phyloP scores from a whole-genome alignment of 1,140 invertebrate genomes.

The Drosophila kikkawai region DNA sequence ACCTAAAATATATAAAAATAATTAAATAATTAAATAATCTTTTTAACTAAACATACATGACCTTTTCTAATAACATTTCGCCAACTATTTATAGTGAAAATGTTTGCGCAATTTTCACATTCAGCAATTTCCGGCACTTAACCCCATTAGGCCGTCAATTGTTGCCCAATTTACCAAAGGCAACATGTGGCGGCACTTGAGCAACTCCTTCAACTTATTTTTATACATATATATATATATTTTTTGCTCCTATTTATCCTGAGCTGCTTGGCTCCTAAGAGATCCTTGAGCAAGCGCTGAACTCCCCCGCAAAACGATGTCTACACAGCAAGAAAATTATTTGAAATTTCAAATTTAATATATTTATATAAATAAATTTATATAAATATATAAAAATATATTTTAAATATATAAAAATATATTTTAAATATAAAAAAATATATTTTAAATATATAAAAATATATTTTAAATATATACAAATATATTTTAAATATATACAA shows the following conservation, averaged over 20 bases:
- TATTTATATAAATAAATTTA: no score
- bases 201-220: slow-evolving; percentile 18
- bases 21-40: background rate
- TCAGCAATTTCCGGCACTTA: slow-evolving; percentile 67
- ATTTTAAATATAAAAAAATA: no score
- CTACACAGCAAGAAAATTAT: slow-evolving; percentile 10
- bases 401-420: background rate
- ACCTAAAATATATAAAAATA: no score
- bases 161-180: slow-evolving; percentile 49
- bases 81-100: background rate
- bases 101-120: background rate
- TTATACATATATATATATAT: background rate
- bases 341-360: no score
- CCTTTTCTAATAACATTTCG: background rate
- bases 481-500: no score
- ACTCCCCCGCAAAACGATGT: slow-evolving; percentile 19
- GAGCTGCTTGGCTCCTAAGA: slow-evolving; percentile 30
- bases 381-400: no score
- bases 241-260: slow-evolving; percentile 15
- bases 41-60: background rate
- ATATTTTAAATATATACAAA: no score
- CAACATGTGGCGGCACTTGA: slow-evolving; percentile 58
- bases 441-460: background rate
- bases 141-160: slow-evolving; percentile 58
- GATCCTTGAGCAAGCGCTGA: background rate